Evolutionary conservation across 2,797 vertebrate species (phyloP), one percentile per base, ranked within the genome.

Genomic region (Nyctibius grandis): DNA sequence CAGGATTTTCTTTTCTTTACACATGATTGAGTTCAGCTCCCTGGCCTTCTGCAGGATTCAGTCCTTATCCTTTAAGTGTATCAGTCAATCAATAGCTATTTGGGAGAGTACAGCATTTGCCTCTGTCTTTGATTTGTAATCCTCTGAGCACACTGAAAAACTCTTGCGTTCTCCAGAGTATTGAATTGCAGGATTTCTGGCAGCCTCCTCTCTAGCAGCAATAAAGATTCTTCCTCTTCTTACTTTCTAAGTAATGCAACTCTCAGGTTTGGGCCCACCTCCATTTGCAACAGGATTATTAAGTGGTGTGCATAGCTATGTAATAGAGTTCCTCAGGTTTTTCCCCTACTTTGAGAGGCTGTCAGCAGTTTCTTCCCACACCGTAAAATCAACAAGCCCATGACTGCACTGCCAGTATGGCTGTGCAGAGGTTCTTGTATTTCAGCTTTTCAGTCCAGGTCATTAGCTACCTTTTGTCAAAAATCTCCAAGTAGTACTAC

Each of bases 41-140:
- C 12, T 82, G 70, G 25, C 34, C 63, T 91, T 73, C 63, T 69
- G n/a, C 28, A 83, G 74, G 78, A 85, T 67, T 65, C 45, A 78
- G 15, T 80, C 56, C 56, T 89, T 89, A 87, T 54, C 57, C 57
- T 86, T 81, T 76, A 85, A 87, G 59, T 63, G 25, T 59, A 33
- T 36, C 54, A 57, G 57, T 73, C 86, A 92, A 92, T 81, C 78
- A 82, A 61, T 73, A 93, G 19, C 57, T 75, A 29, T 61, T 91
- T 2, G 4, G 23, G 65, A 91, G n/a, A 57, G 12, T 54, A 50
- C 11, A 85, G 25, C 75, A 80, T 59, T 75, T 92, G 38, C 25
- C 34, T 85, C 63, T 91, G 75, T 40, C 89, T 94, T 94, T 80
- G 74, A 89, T 79, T 47, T 82, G 68, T 51, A 89, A 88, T 79